Evolutionary conservation across 2,888 invertebrate species (phyloP).

Genomic region (Eristalis tenax): DNA sequence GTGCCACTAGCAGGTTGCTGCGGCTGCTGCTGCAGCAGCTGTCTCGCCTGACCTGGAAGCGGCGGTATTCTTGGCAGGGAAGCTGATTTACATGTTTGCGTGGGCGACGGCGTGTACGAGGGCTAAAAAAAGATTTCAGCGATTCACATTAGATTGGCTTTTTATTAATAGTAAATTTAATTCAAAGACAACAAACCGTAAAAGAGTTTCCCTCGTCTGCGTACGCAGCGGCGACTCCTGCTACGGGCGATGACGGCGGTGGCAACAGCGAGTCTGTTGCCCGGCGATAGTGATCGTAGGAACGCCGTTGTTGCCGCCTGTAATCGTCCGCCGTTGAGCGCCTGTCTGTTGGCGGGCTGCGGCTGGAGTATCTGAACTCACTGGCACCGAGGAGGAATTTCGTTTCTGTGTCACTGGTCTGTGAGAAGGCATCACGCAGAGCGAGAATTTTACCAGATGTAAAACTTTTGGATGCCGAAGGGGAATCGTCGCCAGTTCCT

Average conservation of each 20-base stretch:
- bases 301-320: constrained; percentile 72
- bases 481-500: constrained; percentile 67
- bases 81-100: constrained; percentile 78
- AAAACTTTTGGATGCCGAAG: constrained; percentile 74
- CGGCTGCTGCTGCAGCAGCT: constrained; percentile 61
- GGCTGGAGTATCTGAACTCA: constrained; percentile 71
- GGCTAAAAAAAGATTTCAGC: constrained; percentile 57
- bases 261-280: constrained; percentile 76
- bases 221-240: constrained; percentile 72
- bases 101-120: constrained; percentile 73
- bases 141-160: neutral
- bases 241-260: constrained; percentile 39
- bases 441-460: constrained; percentile 75
- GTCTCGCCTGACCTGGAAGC: constrained; percentile 71
- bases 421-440: constrained; percentile 80
- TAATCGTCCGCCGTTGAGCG: constrained; percentile 65
- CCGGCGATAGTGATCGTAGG: constrained; percentile 77
- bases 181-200: constrained; percentile 76
- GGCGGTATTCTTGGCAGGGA: constrained; percentile 78
- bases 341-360: constrained; percentile 74
- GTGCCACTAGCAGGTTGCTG: constrained; percentile 68
- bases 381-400: constrained; percentile 73
- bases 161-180: constrained; percentile 2
- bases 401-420: constrained; percentile 80
- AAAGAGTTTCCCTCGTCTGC: constrained; percentile 80